Conservation (phyloP, 1,140 invertebrate genomes). For the Carcinoscorpius rotundicauda region DNA sequence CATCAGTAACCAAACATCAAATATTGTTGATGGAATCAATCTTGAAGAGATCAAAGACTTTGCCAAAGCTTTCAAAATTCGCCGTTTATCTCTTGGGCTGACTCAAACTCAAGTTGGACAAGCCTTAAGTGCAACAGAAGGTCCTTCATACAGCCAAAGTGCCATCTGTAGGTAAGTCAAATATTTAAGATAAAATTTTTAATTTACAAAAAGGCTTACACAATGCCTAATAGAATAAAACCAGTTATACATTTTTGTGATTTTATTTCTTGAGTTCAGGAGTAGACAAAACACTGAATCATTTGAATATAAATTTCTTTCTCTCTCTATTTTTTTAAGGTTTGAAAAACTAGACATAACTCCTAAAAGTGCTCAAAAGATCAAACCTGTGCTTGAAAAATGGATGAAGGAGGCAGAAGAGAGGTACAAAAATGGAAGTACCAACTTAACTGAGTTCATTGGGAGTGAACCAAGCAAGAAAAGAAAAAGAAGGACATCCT, state of each 20-base stretch:
- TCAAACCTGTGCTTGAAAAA: conserved; percentile 91
- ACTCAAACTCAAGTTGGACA: conserved; percentile 95
- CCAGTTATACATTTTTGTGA: too few species aligned
- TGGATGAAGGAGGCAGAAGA: conserved; percentile 98
- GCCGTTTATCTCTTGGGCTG: conserved; percentile 78
- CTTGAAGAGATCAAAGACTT: conserved; percentile 97
- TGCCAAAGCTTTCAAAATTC: conserved; percentile 90
- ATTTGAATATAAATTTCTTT: too few species aligned
- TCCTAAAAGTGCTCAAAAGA: conserved; percentile 97
- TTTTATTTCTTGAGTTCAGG: too few species aligned
- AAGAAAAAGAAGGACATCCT: conserved; percentile 87
- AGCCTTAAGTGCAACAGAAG: conserved; percentile 87
- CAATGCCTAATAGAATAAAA: too few species aligned
- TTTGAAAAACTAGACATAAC: conserved; percentile 99
- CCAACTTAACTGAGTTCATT: conserved; percentile 88
- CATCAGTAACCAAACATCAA: conserved; percentile 83
- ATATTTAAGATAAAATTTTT: too few species aligned
- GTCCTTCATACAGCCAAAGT: conserved; percentile 95
- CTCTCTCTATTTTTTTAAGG: conserved; percentile 40
- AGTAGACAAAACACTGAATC: too few species aligned
- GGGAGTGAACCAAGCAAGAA: conserved; percentile 94
- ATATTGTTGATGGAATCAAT: conserved; percentile 91
- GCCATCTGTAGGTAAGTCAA: conserved; percentile 85
- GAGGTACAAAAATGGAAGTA: conserved; percentile 71
- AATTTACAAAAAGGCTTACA: too few species aligned